These are phyloP conservation scores for Aptenodytes forsteri DNA, from an alignment of 2,113 vertebrate genomes.

Conservation along the genomic window DNA sequence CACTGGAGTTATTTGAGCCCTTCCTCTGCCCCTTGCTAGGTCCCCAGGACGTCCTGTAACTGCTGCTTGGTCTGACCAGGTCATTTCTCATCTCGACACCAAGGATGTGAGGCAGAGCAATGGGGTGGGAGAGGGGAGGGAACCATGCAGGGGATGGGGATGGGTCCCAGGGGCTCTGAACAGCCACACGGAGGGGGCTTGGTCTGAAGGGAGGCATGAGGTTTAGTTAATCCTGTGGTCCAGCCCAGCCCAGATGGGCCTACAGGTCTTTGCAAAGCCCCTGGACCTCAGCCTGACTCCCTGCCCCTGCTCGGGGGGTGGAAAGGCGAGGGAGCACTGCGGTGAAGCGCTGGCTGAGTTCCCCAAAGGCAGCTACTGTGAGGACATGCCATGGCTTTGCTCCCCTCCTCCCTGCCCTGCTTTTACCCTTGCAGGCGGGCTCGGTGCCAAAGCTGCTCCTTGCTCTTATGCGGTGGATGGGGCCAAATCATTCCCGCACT, in stretches of 20 bases:
- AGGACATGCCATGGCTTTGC: neutral
- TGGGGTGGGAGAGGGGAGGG: neutral
- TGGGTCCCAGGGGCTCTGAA: neutral
- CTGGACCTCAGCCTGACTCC: neutral
- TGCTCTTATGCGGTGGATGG: neutral
- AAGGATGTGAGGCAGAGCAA: neutral
- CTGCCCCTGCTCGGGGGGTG: neutral
- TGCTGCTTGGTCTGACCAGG: neutral
- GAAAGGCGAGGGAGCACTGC: neutral
- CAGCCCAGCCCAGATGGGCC: neutral
- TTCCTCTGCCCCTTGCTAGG: neutral
- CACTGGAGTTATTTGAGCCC: neutral
- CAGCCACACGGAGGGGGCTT: accelerated
- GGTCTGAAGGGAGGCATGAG: neutral
- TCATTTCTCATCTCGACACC: neutral
- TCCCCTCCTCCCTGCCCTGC: neutral
- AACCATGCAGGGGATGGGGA: neutral
- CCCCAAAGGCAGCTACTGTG: neutral
- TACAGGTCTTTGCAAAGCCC: neutral
- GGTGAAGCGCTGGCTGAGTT: neutral
- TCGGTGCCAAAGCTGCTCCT: neutral
- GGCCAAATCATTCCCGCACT: neutral
- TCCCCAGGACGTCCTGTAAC: neutral
- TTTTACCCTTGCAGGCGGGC: neutral
- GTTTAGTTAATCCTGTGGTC: neutral